Evolutionary conservation across 2,797 vertebrate species (phyloP).

Genomic region (Okamejei kenojei): DNA sequence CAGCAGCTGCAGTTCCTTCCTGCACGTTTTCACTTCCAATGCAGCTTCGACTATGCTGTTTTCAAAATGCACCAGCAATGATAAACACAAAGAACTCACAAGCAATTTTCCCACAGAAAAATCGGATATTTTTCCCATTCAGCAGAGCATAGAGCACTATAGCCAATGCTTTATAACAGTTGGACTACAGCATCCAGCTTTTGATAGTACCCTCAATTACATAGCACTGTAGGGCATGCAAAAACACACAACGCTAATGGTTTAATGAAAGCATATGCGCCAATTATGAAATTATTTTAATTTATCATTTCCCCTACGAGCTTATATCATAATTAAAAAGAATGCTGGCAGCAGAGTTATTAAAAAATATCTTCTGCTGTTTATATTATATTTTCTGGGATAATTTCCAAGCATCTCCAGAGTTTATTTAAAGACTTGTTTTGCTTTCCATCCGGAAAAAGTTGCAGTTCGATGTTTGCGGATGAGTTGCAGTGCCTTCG

Average conservation of each 20-base stretch:
- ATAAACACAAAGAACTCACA: background rate
- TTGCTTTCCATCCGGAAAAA: background rate
- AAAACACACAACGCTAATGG: background rate
- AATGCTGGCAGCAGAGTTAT: constrained; percentile 31
- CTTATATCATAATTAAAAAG: constrained; percentile 6
- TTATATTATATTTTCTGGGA: constrained; percentile 46
- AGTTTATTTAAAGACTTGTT: constrained; percentile 37
- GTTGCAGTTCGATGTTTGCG: background rate
- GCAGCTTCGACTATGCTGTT: background rate
- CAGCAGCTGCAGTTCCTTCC: too few species aligned
- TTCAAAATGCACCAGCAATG: background rate
- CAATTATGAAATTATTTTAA: constrained; percentile 34
- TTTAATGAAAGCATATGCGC: background rate
- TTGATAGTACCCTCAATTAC: background rate
- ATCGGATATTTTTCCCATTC: background rate
- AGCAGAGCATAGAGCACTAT: background rate
- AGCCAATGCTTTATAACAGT: background rate
- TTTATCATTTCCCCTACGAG: constrained; percentile 26
- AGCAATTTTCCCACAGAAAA: constrained; percentile 20
- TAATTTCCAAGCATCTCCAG: constrained; percentile 30
- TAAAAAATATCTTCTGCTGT: constrained; percentile 41
- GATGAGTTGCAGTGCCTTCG: background rate
- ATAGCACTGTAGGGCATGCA: background rate
- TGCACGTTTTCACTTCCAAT: background rate
- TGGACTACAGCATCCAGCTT: background rate